A percentile compares a stretch with the other conserved stretches of the same genome.
phyloP scores from a whole-genome alignment of 2,113 vertebrate species.

The Natator depressus region DNA sequence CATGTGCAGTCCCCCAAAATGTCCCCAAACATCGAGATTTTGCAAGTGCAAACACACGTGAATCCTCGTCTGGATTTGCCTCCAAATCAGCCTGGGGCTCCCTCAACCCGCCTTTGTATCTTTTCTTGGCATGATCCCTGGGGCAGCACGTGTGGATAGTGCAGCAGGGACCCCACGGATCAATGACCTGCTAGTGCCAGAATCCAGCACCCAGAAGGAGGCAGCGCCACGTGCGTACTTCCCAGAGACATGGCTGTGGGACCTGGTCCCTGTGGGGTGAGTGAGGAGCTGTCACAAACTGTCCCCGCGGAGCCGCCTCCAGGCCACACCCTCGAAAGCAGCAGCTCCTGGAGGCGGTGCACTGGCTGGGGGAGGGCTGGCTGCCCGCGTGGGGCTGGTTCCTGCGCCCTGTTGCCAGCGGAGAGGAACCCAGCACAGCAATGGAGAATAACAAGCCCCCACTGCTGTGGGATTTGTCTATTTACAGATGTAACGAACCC shows the following conservation, averaged over 20 bases:
- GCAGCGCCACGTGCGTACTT: conserved; percentile 68
- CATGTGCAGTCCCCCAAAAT: not conserved
- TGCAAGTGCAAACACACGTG: not conserved
- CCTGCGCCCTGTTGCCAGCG: not conserved
- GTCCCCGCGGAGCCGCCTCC: no score
- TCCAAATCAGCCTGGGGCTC: not conserved
- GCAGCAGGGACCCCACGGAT: fast-evolving
- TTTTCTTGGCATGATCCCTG: not conserved
- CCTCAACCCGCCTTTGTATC: not conserved
- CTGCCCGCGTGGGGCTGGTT: not conserved
- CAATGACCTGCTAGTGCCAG: fast-evolving
- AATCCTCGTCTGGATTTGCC: not conserved
- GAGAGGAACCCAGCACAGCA: not conserved
- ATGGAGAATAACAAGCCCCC: not conserved
- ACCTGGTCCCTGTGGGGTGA: conserved; percentile 76
- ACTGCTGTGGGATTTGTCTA: not conserved
- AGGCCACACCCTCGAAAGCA: no score
- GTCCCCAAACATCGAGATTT: not conserved
- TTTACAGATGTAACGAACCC: not conserved
- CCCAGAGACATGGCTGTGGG: conserved; percentile 87
- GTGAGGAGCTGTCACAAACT: no score
- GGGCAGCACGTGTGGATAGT: no score
- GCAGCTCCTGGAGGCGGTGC: not conserved
- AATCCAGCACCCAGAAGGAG: fast-evolving
- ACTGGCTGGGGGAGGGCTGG: not conserved